Evolutionary conservation across 1,140 invertebrate species (phyloP).

Genomic region (Leptonema lineaticorne): DNA sequence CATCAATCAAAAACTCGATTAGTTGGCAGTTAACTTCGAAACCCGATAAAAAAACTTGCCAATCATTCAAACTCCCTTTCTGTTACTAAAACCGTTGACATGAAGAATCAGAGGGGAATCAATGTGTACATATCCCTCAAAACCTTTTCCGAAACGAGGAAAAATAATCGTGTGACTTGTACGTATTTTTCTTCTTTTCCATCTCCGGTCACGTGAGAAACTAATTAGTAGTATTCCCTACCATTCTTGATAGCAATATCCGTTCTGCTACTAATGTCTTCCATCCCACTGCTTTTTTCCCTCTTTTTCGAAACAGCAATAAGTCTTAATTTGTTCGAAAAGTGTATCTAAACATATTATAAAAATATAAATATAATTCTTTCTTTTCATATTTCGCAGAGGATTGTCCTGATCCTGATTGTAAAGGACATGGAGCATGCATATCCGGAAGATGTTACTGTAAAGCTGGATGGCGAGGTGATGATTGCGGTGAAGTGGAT

Average conservation of each 20-base stretch:
- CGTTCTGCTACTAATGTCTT: constrained; percentile 39
- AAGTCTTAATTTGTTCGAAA: constrained; percentile 32
- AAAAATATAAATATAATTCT: too few species aligned
- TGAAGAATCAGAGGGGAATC: background rate
- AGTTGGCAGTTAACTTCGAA: constrained; percentile 29
- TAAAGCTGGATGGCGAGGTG: constrained; percentile 92
- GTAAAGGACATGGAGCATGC: constrained; percentile 89
- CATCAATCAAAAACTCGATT: constrained; percentile 32
- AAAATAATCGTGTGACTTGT: constrained; percentile 30
- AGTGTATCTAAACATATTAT: too few species aligned
- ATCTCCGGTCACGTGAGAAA: constrained; percentile 41
- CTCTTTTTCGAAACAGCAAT: background rate
- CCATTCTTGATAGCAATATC: constrained; percentile 41
- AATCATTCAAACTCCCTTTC: constrained; percentile 23
- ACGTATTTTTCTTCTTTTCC: constrained; percentile 34
- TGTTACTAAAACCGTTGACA: background rate
- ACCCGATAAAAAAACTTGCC: constrained; percentile 30
- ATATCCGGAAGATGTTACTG: constrained; percentile 92
- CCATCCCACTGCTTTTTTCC: constrained; percentile 35
- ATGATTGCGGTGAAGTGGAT: constrained; percentile 83
- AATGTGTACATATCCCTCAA: background rate
- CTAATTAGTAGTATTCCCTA: constrained; percentile 39
- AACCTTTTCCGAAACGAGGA: background rate
- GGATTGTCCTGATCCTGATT: constrained; percentile 84
- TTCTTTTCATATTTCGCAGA: too few species aligned